Base-by-base conservation (phyloP, 1,140 invertebrate species). In the Arion vulgaris region DNA sequence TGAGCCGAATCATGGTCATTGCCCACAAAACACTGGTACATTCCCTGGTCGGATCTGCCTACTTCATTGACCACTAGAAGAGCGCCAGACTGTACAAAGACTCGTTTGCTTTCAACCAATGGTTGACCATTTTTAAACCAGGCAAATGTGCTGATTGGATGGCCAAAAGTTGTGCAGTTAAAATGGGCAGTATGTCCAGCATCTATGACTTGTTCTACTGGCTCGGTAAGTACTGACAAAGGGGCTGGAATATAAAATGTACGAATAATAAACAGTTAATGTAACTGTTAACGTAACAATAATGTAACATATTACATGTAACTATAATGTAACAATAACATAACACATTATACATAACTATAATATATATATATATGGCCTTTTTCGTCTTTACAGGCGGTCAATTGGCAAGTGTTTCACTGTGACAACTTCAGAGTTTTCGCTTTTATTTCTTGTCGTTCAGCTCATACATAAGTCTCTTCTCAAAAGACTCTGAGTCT, bases 1-100 rank as follows among this genome's bases (percentile, higher is more conserved):
- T 98, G 97, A 0, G 96, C 96, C 87, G 96, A 97, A 92, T 98
- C 97, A 91, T 97, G 96, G 89, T 98, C 97, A 90, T 98, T 98
- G 71, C 96, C 94, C 49, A 98, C 96, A 90, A 98, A 97, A 90
- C 98, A 99, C 89, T 99, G 97, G 90, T 98, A 99, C 97, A 99
- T 98, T 91, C 97, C 98, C 90, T 97, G 97, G 91, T 99, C 97
- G 92, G 98, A 96, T 88, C 98, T 96, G 91, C 96, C 96, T 0
- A 99, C 97, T 7, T 95, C 95, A 85, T 96, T 96, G 87, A 99
- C 97, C 77, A 95, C 95, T 28, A 98, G 75, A 32, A 83, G 45
- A 0, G 85, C 85, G 17, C 82, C 82, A 32, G 80, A 80, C 51
- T 85, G 80, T 19, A 45, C 34, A 49, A 88, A 79, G n/a, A 88